phyloP scores from a whole-genome alignment of 2,113 vertebrate species.

The Noturus placidus region DNA sequence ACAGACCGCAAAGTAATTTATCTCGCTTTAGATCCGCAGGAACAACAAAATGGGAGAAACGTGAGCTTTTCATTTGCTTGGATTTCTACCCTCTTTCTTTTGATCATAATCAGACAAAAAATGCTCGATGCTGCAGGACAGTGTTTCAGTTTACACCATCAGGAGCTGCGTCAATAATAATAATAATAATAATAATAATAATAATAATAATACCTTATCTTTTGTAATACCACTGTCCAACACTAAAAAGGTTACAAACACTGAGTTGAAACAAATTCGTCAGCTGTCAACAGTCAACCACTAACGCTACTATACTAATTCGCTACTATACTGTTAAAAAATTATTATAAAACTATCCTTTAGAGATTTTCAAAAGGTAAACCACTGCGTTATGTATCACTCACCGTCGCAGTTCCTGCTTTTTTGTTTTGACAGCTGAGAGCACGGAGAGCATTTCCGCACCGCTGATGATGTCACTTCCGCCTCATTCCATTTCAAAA shows the following conservation, averaged over 20 bases:
- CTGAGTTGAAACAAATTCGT: neutral
- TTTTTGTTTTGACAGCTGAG: conserved; percentile 76
- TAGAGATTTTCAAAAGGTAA: neutral
- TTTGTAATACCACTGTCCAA: neutral
- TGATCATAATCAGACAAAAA: neutral
- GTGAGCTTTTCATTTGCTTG: neutral
- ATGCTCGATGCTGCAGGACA: neutral
- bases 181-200: too few species aligned
- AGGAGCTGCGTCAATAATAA: neutral
- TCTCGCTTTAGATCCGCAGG: neutral
- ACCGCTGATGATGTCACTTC: conserved; percentile 54
- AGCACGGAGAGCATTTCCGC: conserved; percentile 66
- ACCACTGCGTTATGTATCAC: conserved; percentile 50
- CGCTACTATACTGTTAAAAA: neutral
- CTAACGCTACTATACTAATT: neutral
- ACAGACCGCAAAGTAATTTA: neutral
- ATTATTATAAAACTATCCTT: neutral
- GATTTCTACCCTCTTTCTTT: neutral
- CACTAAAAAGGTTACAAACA: neutral
- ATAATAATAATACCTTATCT: neutral
- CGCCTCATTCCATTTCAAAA: neutral
- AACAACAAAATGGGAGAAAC: neutral
- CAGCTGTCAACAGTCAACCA: neutral
- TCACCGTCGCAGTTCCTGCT: conserved; percentile 71
- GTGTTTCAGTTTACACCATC: too few species aligned